A percentile compares a stretch with the other conserved stretches of the same genome.
These are phyloP conservation scores for Tarsius wallacei DNA, from an alignment of 2,797 vertebrate genomes.

Conservation along the genomic window DNA sequence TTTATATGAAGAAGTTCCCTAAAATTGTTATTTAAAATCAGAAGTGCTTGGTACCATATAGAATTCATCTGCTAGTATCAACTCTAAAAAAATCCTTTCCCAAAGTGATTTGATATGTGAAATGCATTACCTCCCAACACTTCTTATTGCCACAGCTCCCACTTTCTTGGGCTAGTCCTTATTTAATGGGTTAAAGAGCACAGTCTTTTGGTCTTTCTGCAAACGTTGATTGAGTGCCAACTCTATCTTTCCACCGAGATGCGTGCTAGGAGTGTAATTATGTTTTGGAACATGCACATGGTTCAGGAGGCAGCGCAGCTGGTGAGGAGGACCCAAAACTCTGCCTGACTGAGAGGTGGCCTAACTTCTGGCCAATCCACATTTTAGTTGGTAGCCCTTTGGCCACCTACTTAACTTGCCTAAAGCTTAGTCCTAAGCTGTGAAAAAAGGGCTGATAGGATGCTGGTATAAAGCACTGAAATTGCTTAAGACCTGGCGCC, in stretches of 20 bases:
- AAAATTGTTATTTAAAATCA: conserved; percentile 59
- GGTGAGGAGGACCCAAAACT: not conserved
- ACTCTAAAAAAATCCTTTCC: not conserved
- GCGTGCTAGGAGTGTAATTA: not conserved
- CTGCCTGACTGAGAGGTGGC: not conserved
- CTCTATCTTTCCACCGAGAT: not conserved
- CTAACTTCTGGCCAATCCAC: not conserved
- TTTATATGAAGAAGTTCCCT: conserved; percentile 39
- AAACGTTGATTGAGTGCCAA: not conserved
- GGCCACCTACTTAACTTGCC: not conserved
- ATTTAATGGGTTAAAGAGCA: not conserved
- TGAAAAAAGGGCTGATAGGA: not conserved
- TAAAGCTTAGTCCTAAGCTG: not conserved
- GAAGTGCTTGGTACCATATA: not conserved
- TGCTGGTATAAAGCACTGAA: not conserved
- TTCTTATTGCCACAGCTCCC: not conserved
- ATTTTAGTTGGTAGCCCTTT: not conserved
- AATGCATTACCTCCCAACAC: not conserved
- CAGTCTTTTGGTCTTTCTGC: not conserved
- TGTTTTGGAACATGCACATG: not conserved
- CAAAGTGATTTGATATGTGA: not conserved
- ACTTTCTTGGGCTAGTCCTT: not conserved
- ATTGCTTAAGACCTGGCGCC: not conserved
- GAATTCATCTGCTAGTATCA: not conserved
- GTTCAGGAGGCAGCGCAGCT: not conserved